A percentile compares a stretch with the other conserved stretches of the same genome.
phyloP scores from a whole-genome alignment of 1,140 invertebrate genomes.

The Helicoverpa zea region DNA sequence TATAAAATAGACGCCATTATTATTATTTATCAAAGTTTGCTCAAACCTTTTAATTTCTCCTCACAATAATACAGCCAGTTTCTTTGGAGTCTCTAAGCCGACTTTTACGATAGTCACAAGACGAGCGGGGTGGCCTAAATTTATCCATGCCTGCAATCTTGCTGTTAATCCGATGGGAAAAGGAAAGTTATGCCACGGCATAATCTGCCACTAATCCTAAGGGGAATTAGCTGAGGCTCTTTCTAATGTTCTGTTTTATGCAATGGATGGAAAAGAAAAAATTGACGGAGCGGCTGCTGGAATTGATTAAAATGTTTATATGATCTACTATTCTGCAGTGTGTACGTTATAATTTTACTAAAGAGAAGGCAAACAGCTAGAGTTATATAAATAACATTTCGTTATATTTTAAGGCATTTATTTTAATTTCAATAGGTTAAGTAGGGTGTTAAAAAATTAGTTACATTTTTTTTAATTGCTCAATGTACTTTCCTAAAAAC shows the following conservation, averaged over 20 bases:
- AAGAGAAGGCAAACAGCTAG: too few species aligned
- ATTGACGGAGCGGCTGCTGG: too few species aligned
- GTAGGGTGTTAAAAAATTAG: too few species aligned
- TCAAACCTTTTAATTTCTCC: neutral
- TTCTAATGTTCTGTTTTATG: neutral
- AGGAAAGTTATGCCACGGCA: constrained; percentile 29
- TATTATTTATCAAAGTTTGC: neutral
- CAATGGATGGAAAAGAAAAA: neutral
- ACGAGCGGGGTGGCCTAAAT: constrained; percentile 25
- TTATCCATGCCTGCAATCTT: constrained; percentile 36
- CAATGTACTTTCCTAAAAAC: too few species aligned
- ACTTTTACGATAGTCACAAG: constrained; percentile 31
- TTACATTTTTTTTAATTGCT: too few species aligned
- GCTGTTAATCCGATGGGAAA: constrained; percentile 30
- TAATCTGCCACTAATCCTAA: constrained; percentile 27
- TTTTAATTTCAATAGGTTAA: too few species aligned
- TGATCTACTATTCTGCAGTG: too few species aligned
- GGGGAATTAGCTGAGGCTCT: constrained; percentile 14
- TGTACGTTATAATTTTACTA: too few species aligned
- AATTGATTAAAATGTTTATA: too few species aligned
- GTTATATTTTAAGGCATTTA: too few species aligned
- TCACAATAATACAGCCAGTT: neutral
- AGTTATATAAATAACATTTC: too few species aligned
- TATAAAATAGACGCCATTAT: too few species aligned
- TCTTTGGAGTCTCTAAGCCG: constrained; percentile 9